Base-by-base conservation (phyloP, 1,140 invertebrate species). In the Gerris buenoi region DNA sequence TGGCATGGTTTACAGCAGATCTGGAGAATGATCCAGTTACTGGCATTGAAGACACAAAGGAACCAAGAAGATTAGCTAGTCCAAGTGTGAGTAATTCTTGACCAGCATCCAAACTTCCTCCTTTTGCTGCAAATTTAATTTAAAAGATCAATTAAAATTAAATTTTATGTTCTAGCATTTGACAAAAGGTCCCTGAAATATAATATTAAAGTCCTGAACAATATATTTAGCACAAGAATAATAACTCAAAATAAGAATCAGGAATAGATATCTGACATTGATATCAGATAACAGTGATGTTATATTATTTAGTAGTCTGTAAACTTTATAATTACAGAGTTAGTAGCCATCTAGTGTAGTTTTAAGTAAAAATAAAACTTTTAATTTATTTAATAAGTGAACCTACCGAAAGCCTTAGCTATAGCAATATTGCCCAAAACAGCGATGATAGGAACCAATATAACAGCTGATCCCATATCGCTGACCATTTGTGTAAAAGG, bases 1-100 rank as follows among this genome's bases (percentile, higher is more conserved):
- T 93, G 2, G 91, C 90, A 73, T 95, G 90, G 78, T 96, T 96
- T 0, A 98, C 92, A 27, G 93, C 93, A 65, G 91, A 95, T 68
- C 91, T 82, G 2, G 89, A 91, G 75, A 94, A 93, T 0, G 90
- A 93, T 0, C 91, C 95, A 1, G 94, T 96, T 2, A 96, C 87
- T 0, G 95, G 94, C 84, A 93, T 93, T 0, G 93, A 91, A 15
- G 85, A 87, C 18, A 93, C 87, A 75, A 96, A 96, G 0, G 91
- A 89, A 1, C 94, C 93, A 14, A 93, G 74, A 33, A 97, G 84
- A 75, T 97, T 98, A 68, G 89, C 88, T 25, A 93, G 75, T 0
- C 91, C 91, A 1, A 93, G 79, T 0, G 89, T 90, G n/a, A 93
- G 76, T 25, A 93, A 78, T 76, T 94, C 91, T 74, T 92, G 88